Evolutionary conservation across 2,888 invertebrate species (phyloP), one percentile per base, ranked within the genome.

Genomic region (Drosophila mimica): DNA sequence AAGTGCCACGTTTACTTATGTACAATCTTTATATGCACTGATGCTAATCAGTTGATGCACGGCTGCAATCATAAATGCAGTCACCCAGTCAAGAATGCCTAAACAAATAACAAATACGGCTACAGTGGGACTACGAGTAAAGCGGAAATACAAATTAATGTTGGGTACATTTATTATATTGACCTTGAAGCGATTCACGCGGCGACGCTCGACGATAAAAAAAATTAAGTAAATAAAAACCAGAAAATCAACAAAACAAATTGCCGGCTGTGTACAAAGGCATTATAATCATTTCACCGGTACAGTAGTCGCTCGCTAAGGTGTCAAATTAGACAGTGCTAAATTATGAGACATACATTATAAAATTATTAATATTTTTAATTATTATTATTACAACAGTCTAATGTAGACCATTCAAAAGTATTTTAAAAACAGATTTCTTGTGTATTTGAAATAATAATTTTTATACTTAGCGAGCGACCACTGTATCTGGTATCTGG

Each of bases 1-100:
- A 85, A 88, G 89, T 87, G 87, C 87, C 89, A 87, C 86, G 56
- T 30, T 62, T 82, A 90, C 90, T 87, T 90, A 87, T 64, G 61
- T 52, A 62, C 36, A 70, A 56, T 36, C 36, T 33, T n/a, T n/a
- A 38, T 53, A 31, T 20, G 20, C 36, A 53, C 15, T 67, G 31
- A 67, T 40, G n/a, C 20, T 67, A 25, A 48, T 11, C 51, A 49
- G 36, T 58, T 61, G 68, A 43, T 57, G 77, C 63, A 64, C 51
- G 43, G 30, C 25, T 40, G 68, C 11, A 67, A 25, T 69, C 73
- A 74, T 70, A 72, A 76, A 40, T 56, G 54, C 65, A 64, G 56
- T 64, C 69, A 40, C 33, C 60, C 40, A 46, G 46, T 36, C 54
- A 65, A 58, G 33, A 59, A 56, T 43, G 53, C 69, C 76, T 86